Percentiles rank a stretch among this genome's conserved stretches.
Conservation (phyloP, 1,140 invertebrate genomes). For the Zaprionus taronus region DNA sequence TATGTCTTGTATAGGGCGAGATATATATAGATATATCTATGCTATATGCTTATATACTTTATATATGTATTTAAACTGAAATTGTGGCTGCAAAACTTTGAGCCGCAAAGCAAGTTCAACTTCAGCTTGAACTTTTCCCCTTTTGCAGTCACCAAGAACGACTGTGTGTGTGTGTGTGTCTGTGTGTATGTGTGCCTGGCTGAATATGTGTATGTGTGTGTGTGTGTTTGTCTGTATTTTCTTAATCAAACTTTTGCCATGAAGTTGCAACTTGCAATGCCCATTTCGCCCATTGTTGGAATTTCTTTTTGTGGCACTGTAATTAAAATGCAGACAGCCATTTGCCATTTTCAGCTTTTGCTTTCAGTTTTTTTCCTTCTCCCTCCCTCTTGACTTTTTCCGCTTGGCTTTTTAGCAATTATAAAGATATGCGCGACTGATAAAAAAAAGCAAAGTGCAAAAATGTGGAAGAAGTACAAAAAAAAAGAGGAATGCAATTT, state of each 20-base stretch:
- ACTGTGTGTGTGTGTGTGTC: not conserved
- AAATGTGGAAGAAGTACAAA: slow-evolving; percentile 8
- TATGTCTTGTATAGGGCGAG: slow-evolving; percentile 16
- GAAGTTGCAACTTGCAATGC: slow-evolving; percentile 46
- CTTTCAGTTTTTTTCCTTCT: slow-evolving; percentile 30
- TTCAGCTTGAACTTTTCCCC: slow-evolving; percentile 36
- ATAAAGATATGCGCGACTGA: slow-evolving; percentile 75
- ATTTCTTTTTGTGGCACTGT: slow-evolving; percentile 56
- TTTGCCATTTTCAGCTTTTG: slow-evolving; percentile 41
- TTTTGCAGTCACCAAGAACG: not conserved
- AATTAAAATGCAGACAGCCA: slow-evolving; percentile 79
- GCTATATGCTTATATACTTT: slow-evolving; percentile 1
- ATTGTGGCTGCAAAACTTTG: slow-evolving; percentile 2
- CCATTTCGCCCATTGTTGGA: slow-evolving; percentile 60
- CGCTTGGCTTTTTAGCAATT: slow-evolving; percentile 55
- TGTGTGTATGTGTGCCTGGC: not conserved
- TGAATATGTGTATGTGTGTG: not conserved
- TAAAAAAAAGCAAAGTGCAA: slow-evolving; percentile 50
- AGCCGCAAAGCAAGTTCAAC: slow-evolving; percentile 25
- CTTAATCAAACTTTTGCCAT: slow-evolving; percentile 67
- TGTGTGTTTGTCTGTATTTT: slow-evolving; percentile 18
- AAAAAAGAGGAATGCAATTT: slow-evolving; percentile 65
- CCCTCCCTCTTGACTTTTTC: not conserved
- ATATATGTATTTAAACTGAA: slow-evolving; percentile 11
- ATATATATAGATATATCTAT: not conserved